A percentile compares a stretch with the other conserved stretches of the same genome.
phyloP scores from a whole-genome alignment of 2,113 vertebrate genomes.

The Alces alces region DNA sequence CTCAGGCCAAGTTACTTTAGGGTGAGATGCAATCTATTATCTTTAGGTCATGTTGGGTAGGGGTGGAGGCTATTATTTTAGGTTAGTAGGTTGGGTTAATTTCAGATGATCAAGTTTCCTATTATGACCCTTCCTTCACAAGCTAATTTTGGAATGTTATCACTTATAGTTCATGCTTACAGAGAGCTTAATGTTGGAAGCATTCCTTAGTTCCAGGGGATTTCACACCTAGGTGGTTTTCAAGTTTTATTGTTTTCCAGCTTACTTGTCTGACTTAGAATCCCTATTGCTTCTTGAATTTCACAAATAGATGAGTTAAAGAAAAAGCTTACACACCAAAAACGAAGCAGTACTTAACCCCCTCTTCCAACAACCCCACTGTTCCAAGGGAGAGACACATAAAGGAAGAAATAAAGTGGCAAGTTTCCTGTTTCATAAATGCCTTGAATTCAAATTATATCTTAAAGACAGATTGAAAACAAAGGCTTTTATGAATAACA shows the following conservation, averaged over 20 bases:
- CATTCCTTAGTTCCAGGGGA: constrained; percentile 30
- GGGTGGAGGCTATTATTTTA: constrained; percentile 19
- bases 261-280: constrained; percentile 27
- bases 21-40: constrained; percentile 47
- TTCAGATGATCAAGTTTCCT: constrained; percentile 56
- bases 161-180: not conserved
- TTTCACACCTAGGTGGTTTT: constrained; percentile 23
- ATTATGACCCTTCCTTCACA: constrained; percentile 2
- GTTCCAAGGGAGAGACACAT: not conserved
- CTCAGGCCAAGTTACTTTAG: constrained; percentile 52
- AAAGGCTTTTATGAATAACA: not conserved
- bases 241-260: constrained; percentile 46
- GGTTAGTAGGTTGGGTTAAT: constrained; percentile 40
- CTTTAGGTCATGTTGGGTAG: constrained; percentile 15
- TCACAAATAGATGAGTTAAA: constrained; percentile 35
- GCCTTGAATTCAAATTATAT: constrained; percentile 51
- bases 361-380: not conserved
- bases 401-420: constrained; percentile 17
- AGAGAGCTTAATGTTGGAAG: constrained; percentile 13
- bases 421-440: constrained; percentile 16
- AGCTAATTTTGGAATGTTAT: constrained; percentile 49
- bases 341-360: not conserved
- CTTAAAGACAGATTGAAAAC: constrained; percentile 47
- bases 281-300: constrained; percentile 44
- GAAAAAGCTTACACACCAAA: constrained; percentile 21